A percentile compares a stretch with the other conserved stretches of the same genome.
These are phyloP conservation scores for Eudemis profundana DNA, from an alignment of 2,888 invertebrate genomes.

Conservation along the genomic window DNA sequence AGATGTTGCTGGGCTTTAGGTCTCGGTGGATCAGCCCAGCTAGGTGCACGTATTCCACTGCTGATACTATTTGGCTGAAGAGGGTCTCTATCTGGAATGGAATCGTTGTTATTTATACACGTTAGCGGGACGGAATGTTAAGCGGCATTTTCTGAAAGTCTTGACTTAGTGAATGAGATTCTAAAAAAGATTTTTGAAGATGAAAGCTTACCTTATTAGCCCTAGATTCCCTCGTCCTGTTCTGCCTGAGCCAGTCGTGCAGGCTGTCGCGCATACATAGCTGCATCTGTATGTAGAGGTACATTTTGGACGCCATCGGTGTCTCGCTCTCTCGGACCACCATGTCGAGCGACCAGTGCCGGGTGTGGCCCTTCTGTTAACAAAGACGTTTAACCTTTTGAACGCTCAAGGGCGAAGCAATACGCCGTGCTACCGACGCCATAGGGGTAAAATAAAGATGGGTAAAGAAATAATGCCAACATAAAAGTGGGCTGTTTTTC, in stretches of 20 bases:
- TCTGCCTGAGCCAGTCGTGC: slow-evolving; percentile 93
- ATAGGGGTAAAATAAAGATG: too few relatives aligned
- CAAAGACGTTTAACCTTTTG: neutral
- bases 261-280: slow-evolving; percentile 95
- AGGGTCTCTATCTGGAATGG: slow-evolving; percentile 85
- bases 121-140: too few relatives aligned
- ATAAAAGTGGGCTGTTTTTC: too few relatives aligned
- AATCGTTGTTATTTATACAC: neutral
- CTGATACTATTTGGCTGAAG: slow-evolving; percentile 96
- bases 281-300: slow-evolving; percentile 99
- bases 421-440: too few relatives aligned
- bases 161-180: too few relatives aligned
- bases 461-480: too few relatives aligned
- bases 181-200: too few relatives aligned
- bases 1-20: slow-evolving; percentile 91
- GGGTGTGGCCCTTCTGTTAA: slow-evolving; percentile 74
- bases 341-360: slow-evolving; percentile 79
- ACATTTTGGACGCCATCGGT: slow-evolving; percentile 79
- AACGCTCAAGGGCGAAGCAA: too few relatives aligned
- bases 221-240: slow-evolving; percentile 76
- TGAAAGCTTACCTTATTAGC: slow-evolving; percentile 69
- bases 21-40: slow-evolving; percentile 98
- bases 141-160: too few relatives aligned
- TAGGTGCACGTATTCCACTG: slow-evolving; percentile 97
- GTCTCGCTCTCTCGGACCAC: slow-evolving; percentile 50